These are phyloP conservation scores for Psittacula derbiana DNA, from an alignment of 2,797 vertebrate species.

Conservation along the genomic window DNA sequence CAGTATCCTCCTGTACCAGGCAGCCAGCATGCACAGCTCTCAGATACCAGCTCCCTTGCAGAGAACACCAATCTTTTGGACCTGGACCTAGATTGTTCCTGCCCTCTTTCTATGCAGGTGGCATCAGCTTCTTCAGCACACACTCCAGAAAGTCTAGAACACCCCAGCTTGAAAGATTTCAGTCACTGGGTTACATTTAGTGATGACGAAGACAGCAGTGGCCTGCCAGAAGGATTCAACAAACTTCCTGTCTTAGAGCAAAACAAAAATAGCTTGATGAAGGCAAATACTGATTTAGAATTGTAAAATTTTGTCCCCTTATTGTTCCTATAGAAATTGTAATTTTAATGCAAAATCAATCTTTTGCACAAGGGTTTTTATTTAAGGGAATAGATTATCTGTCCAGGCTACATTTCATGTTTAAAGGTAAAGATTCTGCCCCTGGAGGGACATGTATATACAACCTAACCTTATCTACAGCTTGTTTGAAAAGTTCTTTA, in stretches of 20 bases:
- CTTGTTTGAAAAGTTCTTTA: not conserved
- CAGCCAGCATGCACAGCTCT: not conserved
- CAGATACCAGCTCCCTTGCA: not conserved
- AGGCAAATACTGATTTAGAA: not conserved
- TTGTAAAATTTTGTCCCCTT: not conserved
- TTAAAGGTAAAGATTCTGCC: not conserved
- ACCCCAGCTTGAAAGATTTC: not conserved
- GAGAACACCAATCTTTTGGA: conserved; percentile 16
- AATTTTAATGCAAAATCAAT: not conserved
- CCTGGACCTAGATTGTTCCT: not conserved
- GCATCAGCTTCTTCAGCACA: not conserved
- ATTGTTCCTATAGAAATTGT: not conserved
- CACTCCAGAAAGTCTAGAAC: not conserved
- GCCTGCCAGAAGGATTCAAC: conserved; percentile 29
- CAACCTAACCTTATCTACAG: not conserved
- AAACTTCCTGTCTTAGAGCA: conserved; percentile 28
- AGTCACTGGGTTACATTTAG: conserved; percentile 59
- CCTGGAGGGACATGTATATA: conserved; percentile 30
- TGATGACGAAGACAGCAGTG: conserved; percentile 55
- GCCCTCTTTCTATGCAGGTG: not conserved
- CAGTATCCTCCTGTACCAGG: conserved; percentile 1
- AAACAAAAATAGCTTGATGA: not conserved
- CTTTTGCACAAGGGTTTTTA: not conserved
- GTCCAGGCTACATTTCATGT: conserved; percentile 2
- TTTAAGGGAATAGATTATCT: not conserved